Evolutionary conservation across 2,113 vertebrate species (phyloP).

Genomic region (Hydrolagus affinis): DNA sequence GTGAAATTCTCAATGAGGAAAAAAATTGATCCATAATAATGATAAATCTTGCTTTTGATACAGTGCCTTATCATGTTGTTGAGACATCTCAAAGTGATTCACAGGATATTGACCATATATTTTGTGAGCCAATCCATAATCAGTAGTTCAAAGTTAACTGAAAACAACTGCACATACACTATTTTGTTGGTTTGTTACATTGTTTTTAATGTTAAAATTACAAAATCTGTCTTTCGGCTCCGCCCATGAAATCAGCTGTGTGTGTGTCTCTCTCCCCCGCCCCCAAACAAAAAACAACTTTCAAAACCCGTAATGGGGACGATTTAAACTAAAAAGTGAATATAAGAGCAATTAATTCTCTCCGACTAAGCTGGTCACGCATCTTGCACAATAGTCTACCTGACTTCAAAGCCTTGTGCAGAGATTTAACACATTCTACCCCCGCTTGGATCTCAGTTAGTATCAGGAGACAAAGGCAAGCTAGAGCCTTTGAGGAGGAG

Average conservation of each 20-base stretch:
- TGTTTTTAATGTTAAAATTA: neutral
- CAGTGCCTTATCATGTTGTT: neutral
- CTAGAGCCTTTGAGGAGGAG: too few species aligned
- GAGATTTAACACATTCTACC: neutral
- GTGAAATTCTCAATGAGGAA: neutral
- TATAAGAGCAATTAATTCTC: neutral
- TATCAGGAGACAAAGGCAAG: neutral
- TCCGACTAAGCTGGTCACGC: neutral
- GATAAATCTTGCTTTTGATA: too few species aligned
- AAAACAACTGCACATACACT: too few species aligned
- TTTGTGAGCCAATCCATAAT: neutral
- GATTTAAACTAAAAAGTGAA: neutral
- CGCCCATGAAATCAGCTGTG: neutral
- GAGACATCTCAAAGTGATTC: neutral
- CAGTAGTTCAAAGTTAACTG: neutral
- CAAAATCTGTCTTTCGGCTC: neutral
- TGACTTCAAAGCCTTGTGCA: too few species aligned
- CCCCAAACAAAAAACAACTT: too few species aligned
- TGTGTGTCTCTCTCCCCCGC: too few species aligned
- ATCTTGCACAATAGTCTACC: neutral
- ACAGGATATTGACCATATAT: too few species aligned
- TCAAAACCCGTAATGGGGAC: too few species aligned
- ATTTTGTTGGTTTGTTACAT: neutral
- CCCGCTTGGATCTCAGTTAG: neutral
- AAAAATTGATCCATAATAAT: neutral